A percentile compares a stretch with the other conserved stretches of the same genome.
Evolutionary conservation across 2,888 invertebrate genomes (phyloP).

Genomic region (Resseliella maxima): DNA sequence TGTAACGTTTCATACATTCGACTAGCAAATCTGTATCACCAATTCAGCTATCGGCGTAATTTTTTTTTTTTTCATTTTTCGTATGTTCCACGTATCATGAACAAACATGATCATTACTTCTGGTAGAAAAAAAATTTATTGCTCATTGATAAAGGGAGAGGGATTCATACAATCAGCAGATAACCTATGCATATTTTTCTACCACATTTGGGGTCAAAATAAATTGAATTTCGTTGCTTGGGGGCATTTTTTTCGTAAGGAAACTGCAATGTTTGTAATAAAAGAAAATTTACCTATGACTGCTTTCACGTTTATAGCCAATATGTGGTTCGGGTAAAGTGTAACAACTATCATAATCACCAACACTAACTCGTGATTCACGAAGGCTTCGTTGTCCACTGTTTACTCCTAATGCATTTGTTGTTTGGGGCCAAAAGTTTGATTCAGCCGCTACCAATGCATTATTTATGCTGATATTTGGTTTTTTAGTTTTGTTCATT

Average conservation of each 20-base stretch:
- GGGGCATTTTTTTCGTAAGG: neutral
- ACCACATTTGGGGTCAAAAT: neutral
- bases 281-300: constrained; percentile 59
- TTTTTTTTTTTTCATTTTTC: neutral
- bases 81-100: neutral
- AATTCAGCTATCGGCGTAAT: neutral
- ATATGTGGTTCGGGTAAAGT: constrained; percentile 14
- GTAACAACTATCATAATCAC: constrained; percentile 55
- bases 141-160: neutral
- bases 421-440: neutral
- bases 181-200: neutral
- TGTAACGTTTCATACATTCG: neutral
- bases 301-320: constrained; percentile 52
- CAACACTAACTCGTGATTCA: constrained; percentile 31
- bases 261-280: neutral
- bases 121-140: too few species aligned
- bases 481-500: constrained; percentile 57
- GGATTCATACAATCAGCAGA: neutral
- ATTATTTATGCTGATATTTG: neutral
- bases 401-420: neutral
- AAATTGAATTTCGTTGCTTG: neutral
- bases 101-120: neutral
- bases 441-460: neutral
- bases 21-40: neutral
- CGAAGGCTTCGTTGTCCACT: neutral